These are phyloP conservation scores for Mus musculus DNA, from an alignment of 2,113 vertebrate genomes.

Conservation along the genomic window GRCm39 chr13:35453001-35453500, in stretches of 20 bases:
- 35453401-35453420: background rate
- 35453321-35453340: slow-evolving; percentile 42
- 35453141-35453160: background rate
- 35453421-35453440: background rate
- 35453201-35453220: background rate
- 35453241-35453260: background rate
- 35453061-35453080: background rate
- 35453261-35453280: slow-evolving; percentile 1
- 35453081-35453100: background rate
- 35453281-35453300: background rate
- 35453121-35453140: background rate
- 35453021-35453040: background rate
- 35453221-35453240: background rate
- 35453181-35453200: background rate
- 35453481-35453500: background rate
- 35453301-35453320: slow-evolving; percentile 10
- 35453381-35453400: background rate
- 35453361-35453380: background rate
- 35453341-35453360: background rate
- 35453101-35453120: background rate
- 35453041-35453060: background rate
- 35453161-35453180: background rate
- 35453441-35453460: slow-evolving; percentile 19
- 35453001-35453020: background rate
- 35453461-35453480: background rate